Conservation (phyloP, 2,113 vertebrate species). For the Pachycephala philippinensis region DNA sequence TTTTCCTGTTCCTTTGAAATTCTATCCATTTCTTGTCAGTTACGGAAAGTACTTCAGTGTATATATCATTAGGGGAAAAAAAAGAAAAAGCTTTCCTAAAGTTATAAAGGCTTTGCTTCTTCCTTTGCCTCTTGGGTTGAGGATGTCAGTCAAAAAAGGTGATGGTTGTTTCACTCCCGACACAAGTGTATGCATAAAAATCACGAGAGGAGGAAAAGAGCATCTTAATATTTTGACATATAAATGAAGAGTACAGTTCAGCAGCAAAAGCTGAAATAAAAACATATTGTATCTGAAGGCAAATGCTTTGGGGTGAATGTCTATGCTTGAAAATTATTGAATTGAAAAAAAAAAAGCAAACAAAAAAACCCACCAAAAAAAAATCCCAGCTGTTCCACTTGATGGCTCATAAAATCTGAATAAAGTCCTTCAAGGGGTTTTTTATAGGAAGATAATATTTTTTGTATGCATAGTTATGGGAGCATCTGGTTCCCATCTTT, state of each 20-base stretch:
- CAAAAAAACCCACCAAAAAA: neutral
- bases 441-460: slow-evolving; percentile 44
- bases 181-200: neutral
- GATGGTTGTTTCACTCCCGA: neutral
- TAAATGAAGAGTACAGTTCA: slow-evolving; percentile 33
- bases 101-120: neutral
- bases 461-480: slow-evolving; percentile 38
- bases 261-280: slow-evolving; percentile 39
- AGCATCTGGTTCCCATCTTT: slow-evolving; percentile 71
- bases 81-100: neutral
- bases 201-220: neutral
- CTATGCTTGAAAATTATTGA: slow-evolving; percentile 26
- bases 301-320: neutral
- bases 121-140: neutral
- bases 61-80: neutral
- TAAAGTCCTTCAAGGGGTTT: slow-evolving; percentile 62
- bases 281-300: neutral
- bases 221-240: slow-evolving; percentile 25
- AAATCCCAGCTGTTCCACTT: slow-evolving; percentile 50
- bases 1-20: neutral
- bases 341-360: neutral
- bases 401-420: slow-evolving; percentile 62
- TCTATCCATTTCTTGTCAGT: neutral
- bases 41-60: neutral
- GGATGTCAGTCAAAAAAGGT: neutral